phyloP scores from a whole-genome alignment of 2,797 vertebrate genomes.

The Molossus molossus region DNA sequence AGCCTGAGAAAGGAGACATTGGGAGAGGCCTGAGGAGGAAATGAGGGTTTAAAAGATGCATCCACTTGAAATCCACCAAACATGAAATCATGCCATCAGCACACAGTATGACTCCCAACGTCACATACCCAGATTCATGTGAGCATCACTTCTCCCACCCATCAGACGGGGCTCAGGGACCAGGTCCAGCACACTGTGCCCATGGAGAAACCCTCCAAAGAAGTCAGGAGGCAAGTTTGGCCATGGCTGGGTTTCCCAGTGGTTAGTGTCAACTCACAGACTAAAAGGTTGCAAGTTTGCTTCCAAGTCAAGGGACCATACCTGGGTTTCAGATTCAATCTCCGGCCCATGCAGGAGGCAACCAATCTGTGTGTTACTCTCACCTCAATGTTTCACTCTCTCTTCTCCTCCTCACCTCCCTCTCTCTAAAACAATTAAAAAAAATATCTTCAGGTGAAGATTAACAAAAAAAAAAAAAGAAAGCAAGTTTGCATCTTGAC shows the following conservation, averaged over 20 bases:
- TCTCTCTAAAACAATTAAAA: too few relatives aligned
- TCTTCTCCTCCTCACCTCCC: too few relatives aligned
- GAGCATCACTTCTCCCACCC: not conserved
- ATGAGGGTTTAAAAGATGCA: not conserved
- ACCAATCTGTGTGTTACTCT: too few relatives aligned
- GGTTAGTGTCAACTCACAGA: too few relatives aligned
- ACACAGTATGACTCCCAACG: not conserved
- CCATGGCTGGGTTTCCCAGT: too few relatives aligned
- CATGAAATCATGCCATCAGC: not conserved
- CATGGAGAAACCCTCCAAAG: not conserved
- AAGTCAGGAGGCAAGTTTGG: not conserved
- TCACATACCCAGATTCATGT: fast-evolving
- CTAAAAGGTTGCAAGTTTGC: too few relatives aligned
- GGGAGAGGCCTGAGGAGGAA: not conserved
- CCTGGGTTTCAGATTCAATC: too few relatives aligned
- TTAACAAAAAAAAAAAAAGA: too few relatives aligned
- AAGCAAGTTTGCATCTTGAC: not conserved
- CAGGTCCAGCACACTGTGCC: fast-evolving
- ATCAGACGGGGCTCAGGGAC: not conserved
- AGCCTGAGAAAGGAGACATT: fast-evolving
- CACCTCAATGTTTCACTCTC: too few relatives aligned
- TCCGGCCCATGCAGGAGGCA: too few relatives aligned
- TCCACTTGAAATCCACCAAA: not conserved
- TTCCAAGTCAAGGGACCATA: too few relatives aligned
- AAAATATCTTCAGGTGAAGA: too few relatives aligned